phyloP scores from a whole-genome alignment of 37 sponge, comb jelly and placozoan species.

The Sycon ciliatum region DNA sequence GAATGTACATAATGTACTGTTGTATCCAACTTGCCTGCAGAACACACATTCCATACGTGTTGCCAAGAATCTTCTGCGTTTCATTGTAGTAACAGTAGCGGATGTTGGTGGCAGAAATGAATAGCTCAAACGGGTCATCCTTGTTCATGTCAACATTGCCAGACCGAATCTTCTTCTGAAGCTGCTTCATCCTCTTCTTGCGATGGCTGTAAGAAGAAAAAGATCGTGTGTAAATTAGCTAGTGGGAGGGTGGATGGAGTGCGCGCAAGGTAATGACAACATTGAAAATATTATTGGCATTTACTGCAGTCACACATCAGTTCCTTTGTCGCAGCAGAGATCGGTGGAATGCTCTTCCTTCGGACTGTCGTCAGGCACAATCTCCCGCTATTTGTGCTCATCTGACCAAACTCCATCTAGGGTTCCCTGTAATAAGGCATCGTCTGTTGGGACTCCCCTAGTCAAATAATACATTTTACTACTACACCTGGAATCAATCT shows the following conservation, averaged over 20 bases:
- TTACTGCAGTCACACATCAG: no score
- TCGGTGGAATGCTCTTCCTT: no score
- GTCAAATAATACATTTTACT: no score
- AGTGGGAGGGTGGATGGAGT: not conserved
- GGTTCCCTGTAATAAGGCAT: no score
- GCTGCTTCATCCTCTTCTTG: constrained; percentile 85
- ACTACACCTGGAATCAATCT: no score
- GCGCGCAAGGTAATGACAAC: no score
- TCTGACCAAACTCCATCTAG: no score
- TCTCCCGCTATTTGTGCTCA: no score
- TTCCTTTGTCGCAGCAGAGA: no score
- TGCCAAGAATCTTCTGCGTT: constrained; percentile 89
- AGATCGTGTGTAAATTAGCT: no score
- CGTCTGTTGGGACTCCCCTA: no score
- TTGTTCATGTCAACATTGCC: constrained; percentile 62
- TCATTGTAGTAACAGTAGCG: constrained; percentile 91
- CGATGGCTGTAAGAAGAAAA: constrained; percentile 51
- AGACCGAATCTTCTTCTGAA: constrained; percentile 84
- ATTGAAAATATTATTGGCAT: no score
- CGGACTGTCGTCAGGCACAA: not conserved
- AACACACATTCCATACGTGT: constrained; percentile 94
- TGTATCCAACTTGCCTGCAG: constrained; percentile 51
- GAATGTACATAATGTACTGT: not conserved
- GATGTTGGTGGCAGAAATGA: constrained; percentile 80
- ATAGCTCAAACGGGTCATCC: constrained; percentile 92